These are phyloP conservation scores for Crotalus helleri DNA, from an alignment of 2,113 vertebrate genomes.

Conservation along the genomic window DNA sequence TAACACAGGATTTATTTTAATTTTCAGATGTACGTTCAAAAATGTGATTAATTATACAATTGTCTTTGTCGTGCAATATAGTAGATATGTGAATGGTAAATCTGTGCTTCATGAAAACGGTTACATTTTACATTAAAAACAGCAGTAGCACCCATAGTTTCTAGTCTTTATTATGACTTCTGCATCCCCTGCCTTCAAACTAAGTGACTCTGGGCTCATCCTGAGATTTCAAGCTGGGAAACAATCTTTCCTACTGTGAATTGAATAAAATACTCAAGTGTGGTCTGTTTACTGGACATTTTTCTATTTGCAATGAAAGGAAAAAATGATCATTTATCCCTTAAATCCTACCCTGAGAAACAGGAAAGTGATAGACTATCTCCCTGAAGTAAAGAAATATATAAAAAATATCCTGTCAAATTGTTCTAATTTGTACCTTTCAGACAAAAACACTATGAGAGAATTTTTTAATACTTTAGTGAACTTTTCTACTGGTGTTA, in stretches of 20 bases:
- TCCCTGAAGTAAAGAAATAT: too few species aligned
- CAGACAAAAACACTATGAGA: neutral
- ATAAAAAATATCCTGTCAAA: neutral
- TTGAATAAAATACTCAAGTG: neutral
- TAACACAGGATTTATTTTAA: neutral
- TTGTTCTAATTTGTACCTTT: neutral
- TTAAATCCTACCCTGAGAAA: neutral
- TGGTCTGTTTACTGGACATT: neutral
- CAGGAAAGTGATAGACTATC: neutral
- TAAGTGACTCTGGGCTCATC: neutral
- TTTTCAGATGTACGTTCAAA: conserved; percentile 7
- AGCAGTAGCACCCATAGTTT: neutral
- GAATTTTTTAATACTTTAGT: neutral
- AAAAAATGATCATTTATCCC: neutral
- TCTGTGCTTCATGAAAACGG: neutral
- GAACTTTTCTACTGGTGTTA: neutral
- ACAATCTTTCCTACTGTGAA: neutral
- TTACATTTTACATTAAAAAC: neutral
- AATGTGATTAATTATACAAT: neutral
- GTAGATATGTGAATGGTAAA: neutral
- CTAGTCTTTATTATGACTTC: neutral
- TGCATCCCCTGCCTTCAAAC: neutral
- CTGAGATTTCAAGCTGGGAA: neutral
- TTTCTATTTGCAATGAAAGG: neutral
- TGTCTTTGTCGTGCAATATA: neutral